Conservation (phyloP, 2,888 invertebrate species). For the Nephrotoma appendiculata region DNA sequence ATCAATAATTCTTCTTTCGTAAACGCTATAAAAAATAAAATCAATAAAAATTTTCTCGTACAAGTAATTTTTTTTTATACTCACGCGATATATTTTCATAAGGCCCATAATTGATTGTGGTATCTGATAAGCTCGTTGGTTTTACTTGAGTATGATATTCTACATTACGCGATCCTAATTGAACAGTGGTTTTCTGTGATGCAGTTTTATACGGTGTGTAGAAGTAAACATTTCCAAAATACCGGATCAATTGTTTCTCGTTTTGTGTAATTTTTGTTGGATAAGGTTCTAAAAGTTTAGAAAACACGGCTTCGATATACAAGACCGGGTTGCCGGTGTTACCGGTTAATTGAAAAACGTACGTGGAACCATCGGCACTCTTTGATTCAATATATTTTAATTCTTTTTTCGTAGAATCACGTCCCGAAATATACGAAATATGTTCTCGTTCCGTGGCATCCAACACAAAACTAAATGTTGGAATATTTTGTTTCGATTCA, state of each 20-base stretch:
- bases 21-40: slow-evolving; percentile 26
- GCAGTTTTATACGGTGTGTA: slow-evolving; percentile 69
- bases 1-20: slow-evolving; percentile 51
- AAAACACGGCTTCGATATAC: slow-evolving; percentile 54
- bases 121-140: slow-evolving; percentile 65
- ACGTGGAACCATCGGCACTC: slow-evolving; percentile 40
- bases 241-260: slow-evolving; percentile 87
- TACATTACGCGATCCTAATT: slow-evolving; percentile 60
- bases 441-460: slow-evolving; percentile 40
- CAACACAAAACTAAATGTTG: slow-evolving; percentile 53
- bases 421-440: slow-evolving; percentile 61
- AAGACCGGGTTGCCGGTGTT: slow-evolving; percentile 21
- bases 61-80: slow-evolving; percentile 27
- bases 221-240: slow-evolving; percentile 67
- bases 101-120: slow-evolving; percentile 77
- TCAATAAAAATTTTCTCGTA: background rate
- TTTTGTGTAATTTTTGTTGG: slow-evolving; percentile 82
- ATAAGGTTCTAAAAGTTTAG: slow-evolving; percentile 64
- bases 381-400: slow-evolving; percentile 38
- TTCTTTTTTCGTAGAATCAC: slow-evolving; percentile 45
- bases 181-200: slow-evolving; percentile 69
- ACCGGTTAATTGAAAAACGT: slow-evolving; percentile 38
- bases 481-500: slow-evolving; percentile 54
- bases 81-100: slow-evolving; percentile 52
- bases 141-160: slow-evolving; percentile 72